phyloP scores from a whole-genome alignment of 2,888 invertebrate genomes.

The Phyto melanocephala region DNA sequence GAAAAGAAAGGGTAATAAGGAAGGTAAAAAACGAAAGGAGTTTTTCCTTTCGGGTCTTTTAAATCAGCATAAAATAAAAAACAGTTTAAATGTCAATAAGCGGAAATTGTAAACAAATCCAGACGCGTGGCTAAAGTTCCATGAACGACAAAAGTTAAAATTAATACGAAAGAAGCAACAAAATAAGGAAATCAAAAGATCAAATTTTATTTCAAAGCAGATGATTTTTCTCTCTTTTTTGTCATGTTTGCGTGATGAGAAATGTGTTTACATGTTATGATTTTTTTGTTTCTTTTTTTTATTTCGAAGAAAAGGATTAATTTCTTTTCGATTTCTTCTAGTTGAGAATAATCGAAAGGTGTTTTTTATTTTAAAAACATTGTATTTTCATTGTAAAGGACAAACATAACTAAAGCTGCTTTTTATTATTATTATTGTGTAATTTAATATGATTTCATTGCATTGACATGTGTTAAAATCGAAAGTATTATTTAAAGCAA shows the following conservation, averaged over 20 bases:
- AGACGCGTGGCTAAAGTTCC: conserved; percentile 52
- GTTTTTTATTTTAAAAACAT: conserved; percentile 67
- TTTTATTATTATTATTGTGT: neutral
- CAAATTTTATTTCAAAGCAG: conserved; percentile 36
- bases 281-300: too few species aligned
- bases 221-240: conserved; percentile 30
- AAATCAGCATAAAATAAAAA: conserved; percentile 43
- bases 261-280: conserved; percentile 32
- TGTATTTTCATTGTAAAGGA: conserved; percentile 40
- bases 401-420: neutral
- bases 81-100: conserved; percentile 53
- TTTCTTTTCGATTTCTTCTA: neutral
- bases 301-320: conserved; percentile 28
- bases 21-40: conserved; percentile 51
- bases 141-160: conserved; percentile 1
- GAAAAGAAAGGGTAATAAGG: conserved; percentile 40
- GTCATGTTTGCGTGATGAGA: neutral
- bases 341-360: conserved; percentile 31
- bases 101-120: conserved; percentile 65
- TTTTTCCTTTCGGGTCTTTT: neutral
- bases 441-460: neutral
- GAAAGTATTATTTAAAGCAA: too few species aligned
- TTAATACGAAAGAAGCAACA: neutral
- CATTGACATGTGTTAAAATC: neutral
- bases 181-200: conserved; percentile 33